These are phyloP conservation scores for Mythimna vitellina DNA, from an alignment of 2,888 invertebrate genomes.

Conservation along the genomic window DNA sequence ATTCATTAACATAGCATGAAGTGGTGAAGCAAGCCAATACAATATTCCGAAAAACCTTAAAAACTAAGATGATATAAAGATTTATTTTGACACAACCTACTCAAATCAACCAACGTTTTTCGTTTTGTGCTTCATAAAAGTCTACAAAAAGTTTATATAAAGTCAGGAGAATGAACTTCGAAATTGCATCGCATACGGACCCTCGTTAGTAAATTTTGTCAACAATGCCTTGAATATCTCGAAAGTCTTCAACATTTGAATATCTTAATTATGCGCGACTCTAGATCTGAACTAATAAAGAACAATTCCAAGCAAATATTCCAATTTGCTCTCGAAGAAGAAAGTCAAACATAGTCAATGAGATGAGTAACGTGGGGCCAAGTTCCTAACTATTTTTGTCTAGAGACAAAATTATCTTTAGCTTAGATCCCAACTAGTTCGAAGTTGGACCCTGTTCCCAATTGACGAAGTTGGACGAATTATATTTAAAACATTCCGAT, in stretches of 20 bases:
- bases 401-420: constrained; percentile 55
- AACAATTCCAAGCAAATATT: constrained; percentile 51
- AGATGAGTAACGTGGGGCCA: constrained; percentile 39
- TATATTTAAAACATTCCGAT: constrained; percentile 59
- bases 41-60: too few relatives aligned
- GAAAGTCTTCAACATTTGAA: constrained; percentile 37
- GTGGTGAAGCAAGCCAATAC: too few relatives aligned
- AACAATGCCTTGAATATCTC: constrained; percentile 39
- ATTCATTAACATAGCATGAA: too few relatives aligned
- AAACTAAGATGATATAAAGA: too few relatives aligned
- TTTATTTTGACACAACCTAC: background rate
- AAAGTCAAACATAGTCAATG: constrained; percentile 48
- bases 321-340: constrained; percentile 26
- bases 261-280: constrained; percentile 30
- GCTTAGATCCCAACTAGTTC: constrained; percentile 55
- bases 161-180: background rate
- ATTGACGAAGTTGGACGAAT: constrained; percentile 48
- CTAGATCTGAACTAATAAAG: constrained; percentile 39
- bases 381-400: constrained; percentile 59
- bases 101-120: background rate
- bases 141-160: background rate
- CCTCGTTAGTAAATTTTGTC: constrained; percentile 32
- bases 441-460: constrained; percentile 36
- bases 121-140: background rate
- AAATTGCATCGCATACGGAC: constrained; percentile 26